Conservation (phyloP, 2,888 invertebrate genomes). For the Rhingia rostrata region DNA sequence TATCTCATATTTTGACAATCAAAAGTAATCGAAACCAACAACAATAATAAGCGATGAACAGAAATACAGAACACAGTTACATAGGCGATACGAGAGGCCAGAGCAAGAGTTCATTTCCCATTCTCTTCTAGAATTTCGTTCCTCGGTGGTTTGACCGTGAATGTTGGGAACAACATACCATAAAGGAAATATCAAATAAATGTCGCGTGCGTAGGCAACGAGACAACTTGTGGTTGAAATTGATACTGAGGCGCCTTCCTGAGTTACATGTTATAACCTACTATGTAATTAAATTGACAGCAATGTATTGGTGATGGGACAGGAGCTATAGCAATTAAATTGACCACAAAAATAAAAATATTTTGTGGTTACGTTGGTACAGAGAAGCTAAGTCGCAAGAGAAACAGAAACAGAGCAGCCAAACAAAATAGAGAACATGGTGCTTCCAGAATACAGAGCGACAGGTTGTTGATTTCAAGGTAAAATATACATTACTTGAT, state of each 20-base stretch:
- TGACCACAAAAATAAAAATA: constrained; percentile 7
- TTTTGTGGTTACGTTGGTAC: not conserved
- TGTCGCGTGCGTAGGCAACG: constrained; percentile 40
- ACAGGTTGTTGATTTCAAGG: no score
- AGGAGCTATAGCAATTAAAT: not conserved
- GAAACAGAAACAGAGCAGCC: no score
- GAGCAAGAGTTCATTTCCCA: not conserved
- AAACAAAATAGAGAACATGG: no score
- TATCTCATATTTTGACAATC: constrained; percentile 47
- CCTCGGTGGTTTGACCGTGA: constrained; percentile 17
- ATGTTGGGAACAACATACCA: not conserved
- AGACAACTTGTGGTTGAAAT: not conserved
- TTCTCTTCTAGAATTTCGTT: not conserved
- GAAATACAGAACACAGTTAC: no score
- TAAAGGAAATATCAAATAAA: constrained; percentile 50
- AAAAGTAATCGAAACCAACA: not conserved
- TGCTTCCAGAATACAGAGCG: no score
- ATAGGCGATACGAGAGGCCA: not conserved
- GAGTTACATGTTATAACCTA: constrained; percentile 14
- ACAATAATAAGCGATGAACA: not conserved
- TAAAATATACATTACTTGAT: no score
- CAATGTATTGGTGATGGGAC: not conserved
- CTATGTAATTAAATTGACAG: not conserved
- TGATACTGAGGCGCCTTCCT: constrained; percentile 40
- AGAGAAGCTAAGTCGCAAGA: not conserved